A percentile compares a stretch with the other conserved stretches of the same genome.
Evolutionary conservation across 1,140 invertebrate species (phyloP).

Genomic region (Drosophila repletoides): DNA sequence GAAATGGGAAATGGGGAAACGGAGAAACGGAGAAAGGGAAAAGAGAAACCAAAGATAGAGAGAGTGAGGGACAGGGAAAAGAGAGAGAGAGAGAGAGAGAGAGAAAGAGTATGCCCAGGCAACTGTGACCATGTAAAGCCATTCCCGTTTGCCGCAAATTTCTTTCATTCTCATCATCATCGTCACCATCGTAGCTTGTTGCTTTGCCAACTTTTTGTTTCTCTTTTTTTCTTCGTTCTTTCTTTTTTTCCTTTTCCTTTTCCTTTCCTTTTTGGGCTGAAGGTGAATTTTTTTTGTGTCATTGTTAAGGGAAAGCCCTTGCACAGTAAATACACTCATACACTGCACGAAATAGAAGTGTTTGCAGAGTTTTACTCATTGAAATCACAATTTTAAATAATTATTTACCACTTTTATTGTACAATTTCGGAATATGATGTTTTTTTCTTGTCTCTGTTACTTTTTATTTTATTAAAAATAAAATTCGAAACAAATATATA

Average conservation of each 20-base stretch:
- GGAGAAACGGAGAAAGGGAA: neutral
- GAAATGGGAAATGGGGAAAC: neutral
- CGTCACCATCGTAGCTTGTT: slow-evolving; percentile 74
- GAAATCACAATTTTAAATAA: too few relatives aligned
- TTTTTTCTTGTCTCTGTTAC: too few relatives aligned
- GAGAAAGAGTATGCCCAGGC: slow-evolving; percentile 3
- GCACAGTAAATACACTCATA: slow-evolving; percentile 5
- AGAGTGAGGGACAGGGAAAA: slow-evolving; percentile 5
- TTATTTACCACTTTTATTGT: too few relatives aligned
- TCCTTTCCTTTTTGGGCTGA: slow-evolving; percentile 8
- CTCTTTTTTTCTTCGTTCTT: slow-evolving; percentile 6
- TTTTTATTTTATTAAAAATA: too few relatives aligned
- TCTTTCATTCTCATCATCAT: slow-evolving; percentile 41
- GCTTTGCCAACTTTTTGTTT: slow-evolving; percentile 75
- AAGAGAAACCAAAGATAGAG: slow-evolving; percentile 4
- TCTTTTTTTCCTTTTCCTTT: slow-evolving; percentile 7
- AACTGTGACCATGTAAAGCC: slow-evolving; percentile 43
- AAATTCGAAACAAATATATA: too few relatives aligned
- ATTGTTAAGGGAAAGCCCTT: slow-evolving; percentile 17
- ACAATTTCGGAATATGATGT: too few relatives aligned
- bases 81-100: slow-evolving; percentile 4
- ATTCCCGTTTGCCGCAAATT: slow-evolving; percentile 29
- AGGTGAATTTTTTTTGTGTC: slow-evolving; percentile 1
- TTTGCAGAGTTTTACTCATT: too few relatives aligned
- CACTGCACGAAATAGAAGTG: slow-evolving; percentile 25